Conservation (phyloP, 92 coral and sea anemone genomes). For the Zoanthus solanderi region DNA sequence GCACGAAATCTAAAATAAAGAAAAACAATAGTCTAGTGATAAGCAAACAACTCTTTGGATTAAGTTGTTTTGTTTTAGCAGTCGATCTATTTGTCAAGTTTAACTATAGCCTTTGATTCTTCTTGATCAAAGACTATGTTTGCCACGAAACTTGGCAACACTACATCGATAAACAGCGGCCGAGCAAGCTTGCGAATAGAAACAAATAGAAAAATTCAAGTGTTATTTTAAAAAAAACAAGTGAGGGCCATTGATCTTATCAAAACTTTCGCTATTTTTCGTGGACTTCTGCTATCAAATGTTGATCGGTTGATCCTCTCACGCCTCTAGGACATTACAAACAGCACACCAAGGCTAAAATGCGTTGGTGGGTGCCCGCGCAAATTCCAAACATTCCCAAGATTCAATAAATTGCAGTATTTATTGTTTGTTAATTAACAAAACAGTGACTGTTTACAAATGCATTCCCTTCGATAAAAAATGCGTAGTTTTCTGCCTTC, state of each 20-base stretch:
- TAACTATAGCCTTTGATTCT: background rate
- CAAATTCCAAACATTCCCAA: conserved; percentile 61
- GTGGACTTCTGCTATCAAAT: conserved; percentile 5
- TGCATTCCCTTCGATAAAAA: background rate
- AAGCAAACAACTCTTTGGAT: background rate
- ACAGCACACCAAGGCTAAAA: background rate
- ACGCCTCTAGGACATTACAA: background rate
- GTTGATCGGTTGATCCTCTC: background rate
- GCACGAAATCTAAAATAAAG: background rate
- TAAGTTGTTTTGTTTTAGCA: background rate
- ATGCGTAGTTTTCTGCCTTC: conserved; percentile 33
- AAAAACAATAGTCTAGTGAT: background rate
- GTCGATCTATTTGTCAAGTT: background rate
- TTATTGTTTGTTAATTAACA: conserved; percentile 55
- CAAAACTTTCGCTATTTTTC: background rate
- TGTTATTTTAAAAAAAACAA: conserved; percentile 21
- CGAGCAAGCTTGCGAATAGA: background rate
- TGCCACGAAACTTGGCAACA: background rate
- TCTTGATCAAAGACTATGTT: background rate
- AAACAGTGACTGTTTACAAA: conserved; percentile 33
- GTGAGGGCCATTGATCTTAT: conserved; percentile 31
- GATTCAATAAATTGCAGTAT: conserved; percentile 38
- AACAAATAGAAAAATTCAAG: background rate
- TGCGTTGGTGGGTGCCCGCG: conserved; percentile 24
- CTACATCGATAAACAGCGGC: background rate